Percentiles rank a stretch among this genome's conserved stretches.
Conservation (phyloP, 1,140 invertebrate genomes). For the Augochlora pura region DNA sequence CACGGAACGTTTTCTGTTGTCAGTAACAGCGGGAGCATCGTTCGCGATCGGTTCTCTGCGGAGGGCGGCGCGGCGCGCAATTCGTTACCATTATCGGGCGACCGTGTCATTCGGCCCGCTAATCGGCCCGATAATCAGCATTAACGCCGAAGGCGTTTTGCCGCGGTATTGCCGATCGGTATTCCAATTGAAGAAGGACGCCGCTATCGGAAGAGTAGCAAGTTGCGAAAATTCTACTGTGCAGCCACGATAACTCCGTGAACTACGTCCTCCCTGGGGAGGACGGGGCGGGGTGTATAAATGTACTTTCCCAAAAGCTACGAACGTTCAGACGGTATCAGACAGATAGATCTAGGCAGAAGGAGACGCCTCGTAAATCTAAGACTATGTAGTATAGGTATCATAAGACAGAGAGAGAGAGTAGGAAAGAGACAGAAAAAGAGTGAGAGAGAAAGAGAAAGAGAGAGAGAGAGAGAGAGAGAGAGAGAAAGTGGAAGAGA, state of each 20-base stretch:
- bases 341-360: constrained; percentile 42
- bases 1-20: background rate
- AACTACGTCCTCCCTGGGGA: constrained; percentile 45
- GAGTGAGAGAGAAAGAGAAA: background rate
- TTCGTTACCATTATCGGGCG: constrained; percentile 6
- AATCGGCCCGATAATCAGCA: constrained; percentile 22
- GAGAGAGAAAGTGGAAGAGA: too few species aligned
- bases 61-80: background rate
- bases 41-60: background rate
- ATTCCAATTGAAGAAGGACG: constrained; percentile 15
- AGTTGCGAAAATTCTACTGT: constrained; percentile 41
- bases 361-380: constrained; percentile 47
- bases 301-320: constrained; percentile 41
- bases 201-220: constrained; percentile 25
- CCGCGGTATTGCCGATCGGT: background rate
- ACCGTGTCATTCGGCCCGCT: background rate
- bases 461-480: too few species aligned
- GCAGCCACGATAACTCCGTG: constrained; percentile 41
- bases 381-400: constrained; percentile 17
- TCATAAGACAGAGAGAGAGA: background rate
- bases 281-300: constrained; percentile 1
- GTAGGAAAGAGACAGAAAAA: background rate
- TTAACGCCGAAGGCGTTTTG: constrained; percentile 9
- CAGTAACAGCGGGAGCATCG: background rate
- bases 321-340: constrained; percentile 41